A percentile compares a stretch with the other conserved stretches of the same genome.
phyloP scores from a whole-genome alignment of 2,797 vertebrate genomes.

The Anomalospiza imberbis region DNA sequence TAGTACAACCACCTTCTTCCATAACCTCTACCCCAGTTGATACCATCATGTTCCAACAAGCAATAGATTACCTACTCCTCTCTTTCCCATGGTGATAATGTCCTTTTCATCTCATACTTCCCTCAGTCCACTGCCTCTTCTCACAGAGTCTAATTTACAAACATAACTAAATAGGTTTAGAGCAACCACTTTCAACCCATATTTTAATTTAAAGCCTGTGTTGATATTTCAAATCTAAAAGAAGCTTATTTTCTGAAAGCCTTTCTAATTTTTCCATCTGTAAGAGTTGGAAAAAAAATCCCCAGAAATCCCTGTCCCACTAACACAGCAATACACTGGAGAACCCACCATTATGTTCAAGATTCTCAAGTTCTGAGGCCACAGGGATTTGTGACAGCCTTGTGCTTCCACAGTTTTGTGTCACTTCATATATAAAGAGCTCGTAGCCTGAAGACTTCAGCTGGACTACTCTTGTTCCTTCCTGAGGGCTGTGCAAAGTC shows the following conservation, averaged over 20 bases:
- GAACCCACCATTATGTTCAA: neutral
- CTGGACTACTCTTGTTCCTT: neutral
- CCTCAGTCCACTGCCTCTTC: neutral
- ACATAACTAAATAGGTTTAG: neutral
- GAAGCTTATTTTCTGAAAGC: neutral
- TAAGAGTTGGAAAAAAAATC: neutral
- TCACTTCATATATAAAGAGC: neutral
- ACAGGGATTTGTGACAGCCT: neutral
- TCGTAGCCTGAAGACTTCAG: neutral
- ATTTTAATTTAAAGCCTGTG: neutral
- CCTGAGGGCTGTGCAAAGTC: neutral
- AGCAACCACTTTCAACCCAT: neutral
- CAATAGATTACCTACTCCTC: neutral
- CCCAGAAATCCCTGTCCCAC: neutral
- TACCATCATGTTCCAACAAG: neutral
- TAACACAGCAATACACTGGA: fast-evolving
- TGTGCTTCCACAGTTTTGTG: neutral
- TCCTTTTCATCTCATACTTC: neutral
- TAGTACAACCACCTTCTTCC: neutral
- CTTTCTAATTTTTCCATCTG: neutral
- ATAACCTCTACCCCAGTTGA: neutral
- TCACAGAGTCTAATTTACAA: neutral
- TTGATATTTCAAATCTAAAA: neutral
- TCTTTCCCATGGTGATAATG: neutral
- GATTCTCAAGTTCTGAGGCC: neutral